Percentiles rank a stretch among this genome's conserved stretches.
These are phyloP conservation scores for Mungos mungo DNA, from an alignment of 2,113 vertebrate genomes.

Conservation along the genomic window DNA sequence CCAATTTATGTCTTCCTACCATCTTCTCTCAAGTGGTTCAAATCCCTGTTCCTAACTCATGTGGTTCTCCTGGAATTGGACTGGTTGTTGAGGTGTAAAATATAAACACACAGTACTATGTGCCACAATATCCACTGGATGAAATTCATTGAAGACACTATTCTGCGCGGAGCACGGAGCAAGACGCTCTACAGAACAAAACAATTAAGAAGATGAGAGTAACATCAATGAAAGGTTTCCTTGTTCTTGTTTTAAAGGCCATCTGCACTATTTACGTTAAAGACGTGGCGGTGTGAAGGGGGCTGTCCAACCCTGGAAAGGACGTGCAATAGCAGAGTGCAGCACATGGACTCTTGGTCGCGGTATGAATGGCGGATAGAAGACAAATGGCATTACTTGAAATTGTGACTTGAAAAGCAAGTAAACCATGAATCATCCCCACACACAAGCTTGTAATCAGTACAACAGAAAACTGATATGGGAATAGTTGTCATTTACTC, in stretches of 20 bases:
- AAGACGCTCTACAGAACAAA: background rate
- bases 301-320: background rate
- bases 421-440: constrained; percentile 69
- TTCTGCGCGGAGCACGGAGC: background rate
- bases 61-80: background rate
- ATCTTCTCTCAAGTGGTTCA: background rate
- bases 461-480: constrained; percentile 67
- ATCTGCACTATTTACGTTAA: background rate
- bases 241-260: background rate
- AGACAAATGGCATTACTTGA: constrained; percentile 73
- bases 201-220: background rate
- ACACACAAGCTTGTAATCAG: constrained; percentile 66
- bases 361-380: constrained; percentile 65
- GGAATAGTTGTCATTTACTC: constrained; percentile 64
- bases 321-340: background rate
- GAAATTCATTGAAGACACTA: background rate
- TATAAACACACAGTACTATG: background rate
- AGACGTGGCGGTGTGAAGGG: background rate
- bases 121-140: background rate
- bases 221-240: background rate
- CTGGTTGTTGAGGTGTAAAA: constrained; percentile 13
- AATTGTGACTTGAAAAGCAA: constrained; percentile 74
- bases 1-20: background rate
- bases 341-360: constrained; percentile 5
- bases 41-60: background rate